Evolutionary conservation across 2,113 vertebrate species (phyloP), one percentile per base, ranked within the genome.

Genomic region (Phoenicopterus ruber): DNA sequence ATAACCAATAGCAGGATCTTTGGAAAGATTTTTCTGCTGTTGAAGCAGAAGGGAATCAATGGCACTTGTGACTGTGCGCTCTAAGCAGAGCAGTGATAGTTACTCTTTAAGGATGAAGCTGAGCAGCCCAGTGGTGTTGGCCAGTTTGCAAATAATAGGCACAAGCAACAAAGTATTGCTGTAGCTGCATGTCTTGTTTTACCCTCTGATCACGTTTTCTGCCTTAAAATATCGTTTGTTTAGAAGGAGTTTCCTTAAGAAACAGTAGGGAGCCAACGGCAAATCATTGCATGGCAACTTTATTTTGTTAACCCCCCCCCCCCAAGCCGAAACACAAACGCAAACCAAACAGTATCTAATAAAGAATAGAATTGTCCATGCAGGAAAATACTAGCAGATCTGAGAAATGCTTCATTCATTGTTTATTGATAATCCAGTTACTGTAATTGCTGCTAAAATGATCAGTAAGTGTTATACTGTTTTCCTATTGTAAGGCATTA

Each of bases 361-460:
- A 78, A 65, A 38, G 11, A 78, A 40, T 21, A 57, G 52, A 69
- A 52, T 17, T 80, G 22, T 63, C 59, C 13, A 25, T 17, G 6
- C 15, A 55, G 69, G 57, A 89, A 91, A 89, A 89, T 16, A 42
- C 21, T 54, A 82, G 24, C 34, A 78, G 34, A 84, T 78, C 49
- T 65, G 69, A 88, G n/a, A 69, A 96, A 89, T 90, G 46, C 32
- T 88, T 83, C 16, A 17, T 72, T 92, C n/a, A 17, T 82, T 74
- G 40, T 65, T 80, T 87, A 94, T 88, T 92, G 67, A 40, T 94
- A 87, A 96, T 86, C 59, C 34, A 62, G 50, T 93, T 90, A 83
- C 81, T 57, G 22, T 93, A 91, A 87, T 83, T 90, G 73, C 49
- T 86, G 22, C 46, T 74, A 61, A 91, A 96, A 94, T 58, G 21